These are phyloP conservation scores for Trigoniulus corallinus DNA, from an alignment of 1,140 invertebrate species.

Conservation along the genomic window DNA sequence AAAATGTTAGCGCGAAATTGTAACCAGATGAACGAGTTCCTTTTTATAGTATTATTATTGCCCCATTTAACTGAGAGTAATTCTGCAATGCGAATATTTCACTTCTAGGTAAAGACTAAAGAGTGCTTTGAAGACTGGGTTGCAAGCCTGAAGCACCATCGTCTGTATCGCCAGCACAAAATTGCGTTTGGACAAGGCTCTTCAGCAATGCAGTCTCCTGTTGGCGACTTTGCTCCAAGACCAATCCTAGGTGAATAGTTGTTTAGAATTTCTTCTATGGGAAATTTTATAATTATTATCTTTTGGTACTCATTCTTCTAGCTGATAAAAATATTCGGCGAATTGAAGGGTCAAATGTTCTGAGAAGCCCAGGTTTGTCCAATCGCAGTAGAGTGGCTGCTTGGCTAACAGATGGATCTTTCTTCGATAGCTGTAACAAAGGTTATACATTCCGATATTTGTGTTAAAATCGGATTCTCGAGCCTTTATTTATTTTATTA, in stretches of 20 bases:
- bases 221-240: conserved; percentile 17
- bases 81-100: conserved; percentile 69
- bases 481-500: not conserved
- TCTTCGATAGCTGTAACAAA: not conserved
- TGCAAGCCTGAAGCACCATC: conserved; percentile 51
- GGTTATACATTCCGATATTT: not conserved
- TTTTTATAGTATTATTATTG: conserved; percentile 5
- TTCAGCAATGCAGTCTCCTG: conserved; percentile 17
- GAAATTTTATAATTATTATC: too few relatives aligned
- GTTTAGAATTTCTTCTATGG: too few relatives aligned
- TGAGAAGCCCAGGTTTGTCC: conserved; percentile 13
- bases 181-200: conserved; percentile 26
- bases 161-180: conserved; percentile 61
- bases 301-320: too few relatives aligned
- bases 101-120: conserved; percentile 53
- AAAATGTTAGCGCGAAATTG: too few relatives aligned
- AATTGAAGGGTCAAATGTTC: too few relatives aligned
- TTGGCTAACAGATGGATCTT: conserved; percentile 28
- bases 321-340: too few relatives aligned
- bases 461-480: not conserved
- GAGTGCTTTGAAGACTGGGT: conserved; percentile 57
- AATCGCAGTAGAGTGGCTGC: conserved; percentile 20
- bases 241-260: too few relatives aligned
- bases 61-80: conserved; percentile 51
- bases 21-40: too few relatives aligned